Base-by-base conservation (phyloP, 2,113 vertebrate species). In the Thalassarche chlororhynchos region DNA sequence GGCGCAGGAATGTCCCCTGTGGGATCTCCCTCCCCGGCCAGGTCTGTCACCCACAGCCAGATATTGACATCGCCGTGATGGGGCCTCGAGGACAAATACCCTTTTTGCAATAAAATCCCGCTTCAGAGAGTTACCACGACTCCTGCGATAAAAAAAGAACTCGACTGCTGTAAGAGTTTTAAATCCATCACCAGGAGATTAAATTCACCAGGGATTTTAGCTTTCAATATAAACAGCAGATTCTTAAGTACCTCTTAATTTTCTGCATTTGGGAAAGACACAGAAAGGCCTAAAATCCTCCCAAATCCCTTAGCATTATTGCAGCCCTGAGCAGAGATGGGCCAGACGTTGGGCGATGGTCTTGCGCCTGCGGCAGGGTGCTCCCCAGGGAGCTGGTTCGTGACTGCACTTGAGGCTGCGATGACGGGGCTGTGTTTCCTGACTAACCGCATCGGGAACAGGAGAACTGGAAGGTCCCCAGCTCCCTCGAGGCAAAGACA, bases 171-270 rank as follows among this genome's bases (percentile, higher is more conserved):
- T 94, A 93, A 93, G 76, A 93, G 89, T 84, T 97, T 95, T 96
- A 96, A 98, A 97, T 96, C 97, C 95, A 91, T 95, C 96, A 91
- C 93, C 5, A 3, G 88, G 92, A 97, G 97, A 98, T 97, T 98
- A 97, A 97, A 98, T 96, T 95, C 97, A n/a, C n/a, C n/a, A 88
- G 95, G 96, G 96, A 97, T 97, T 97, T 97, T 69, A 85, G 84
- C 92, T 96, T 97, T 97, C 93, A 93, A 74, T 95, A 98, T 91
- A 91, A 96, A 94, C 95, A 96, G 96, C 94, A 69, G 93, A 94
- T 95, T 93, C 96, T 97, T 95, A 97, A 97, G 92, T 90, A 95
- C 90, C 95, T 96, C 96, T 96, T 98, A 96, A 96, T 97, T 97
- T 98, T 96, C 95, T 84, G 80, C 17, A 0, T 92, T 94, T 78